Evolutionary conservation across 2,113 vertebrate species (phyloP).

Genomic region (Recurvirostra avosetta): DNA sequence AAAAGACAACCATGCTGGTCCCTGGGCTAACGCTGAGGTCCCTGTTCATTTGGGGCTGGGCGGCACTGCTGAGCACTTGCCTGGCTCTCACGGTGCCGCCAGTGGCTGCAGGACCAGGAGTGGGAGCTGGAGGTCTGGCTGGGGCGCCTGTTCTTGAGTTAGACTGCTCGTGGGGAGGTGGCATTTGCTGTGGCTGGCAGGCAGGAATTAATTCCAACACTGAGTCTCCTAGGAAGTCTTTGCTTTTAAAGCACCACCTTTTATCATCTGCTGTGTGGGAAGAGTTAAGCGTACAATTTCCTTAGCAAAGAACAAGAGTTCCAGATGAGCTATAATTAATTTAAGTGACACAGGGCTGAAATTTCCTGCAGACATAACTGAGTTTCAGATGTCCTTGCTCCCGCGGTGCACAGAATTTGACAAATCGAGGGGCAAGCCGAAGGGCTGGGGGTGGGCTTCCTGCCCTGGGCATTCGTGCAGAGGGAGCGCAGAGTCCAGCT

Average conservation of each 20-base stretch:
- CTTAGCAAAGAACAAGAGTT: neutral
- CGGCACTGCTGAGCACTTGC: fast-evolving
- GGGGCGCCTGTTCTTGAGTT: neutral
- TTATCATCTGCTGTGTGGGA: neutral
- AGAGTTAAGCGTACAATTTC: neutral
- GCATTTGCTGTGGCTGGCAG: neutral
- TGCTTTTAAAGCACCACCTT: neutral
- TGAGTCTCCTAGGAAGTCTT: neutral
- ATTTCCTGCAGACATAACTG: neutral
- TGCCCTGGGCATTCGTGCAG: neutral
- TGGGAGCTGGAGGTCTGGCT: neutral
- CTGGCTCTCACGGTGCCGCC: fast-evolving
- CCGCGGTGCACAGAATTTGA: fast-evolving
- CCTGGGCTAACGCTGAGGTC: neutral
- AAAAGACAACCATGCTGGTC: neutral
- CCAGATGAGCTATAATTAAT: neutral
- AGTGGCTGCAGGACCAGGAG: neutral
- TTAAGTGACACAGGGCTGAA: neutral
- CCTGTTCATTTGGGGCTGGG: fast-evolving
- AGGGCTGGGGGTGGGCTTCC: neutral
- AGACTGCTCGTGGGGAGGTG: neutral
- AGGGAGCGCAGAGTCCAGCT: neutral
- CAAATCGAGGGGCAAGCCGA: fast-evolving
- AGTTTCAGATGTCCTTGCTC: neutral
- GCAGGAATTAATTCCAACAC: neutral